These are phyloP conservation scores for Euclidia mi DNA, from an alignment of 2,888 invertebrate species.

Conservation along the genomic window DNA sequence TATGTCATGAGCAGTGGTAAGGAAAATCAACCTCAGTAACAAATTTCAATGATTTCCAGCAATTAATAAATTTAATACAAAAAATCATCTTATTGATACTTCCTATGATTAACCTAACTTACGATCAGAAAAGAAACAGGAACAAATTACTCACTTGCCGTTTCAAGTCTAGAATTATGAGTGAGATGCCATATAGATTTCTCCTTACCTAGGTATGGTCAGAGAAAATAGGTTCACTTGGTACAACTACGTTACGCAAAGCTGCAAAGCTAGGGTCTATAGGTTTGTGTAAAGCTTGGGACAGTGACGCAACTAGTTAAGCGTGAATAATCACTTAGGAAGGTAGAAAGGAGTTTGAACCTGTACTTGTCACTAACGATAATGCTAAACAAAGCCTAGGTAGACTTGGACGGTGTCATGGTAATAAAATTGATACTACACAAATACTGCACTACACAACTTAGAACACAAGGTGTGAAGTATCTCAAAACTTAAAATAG, in stretches of 20 bases:
- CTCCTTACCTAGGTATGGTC: slow-evolving; percentile 18
- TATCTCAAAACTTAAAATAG: no score
- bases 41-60: no score
- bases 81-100: not conserved
- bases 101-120: not conserved
- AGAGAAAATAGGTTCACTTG: slow-evolving; percentile 30
- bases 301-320: slow-evolving; percentile 36
- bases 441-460: no score
- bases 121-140: slow-evolving; percentile 18
- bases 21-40: no score
- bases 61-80: not conserved
- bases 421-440: no score
- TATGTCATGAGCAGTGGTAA: no score
- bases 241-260: slow-evolving; percentile 40
- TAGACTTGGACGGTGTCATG: not conserved
- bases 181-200: slow-evolving; percentile 19
- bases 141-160: slow-evolving; percentile 10
- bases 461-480: no score
- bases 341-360: not conserved
- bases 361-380: not conserved
- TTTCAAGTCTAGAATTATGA: slow-evolving; percentile 8
- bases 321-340: slow-evolving; percentile 14
- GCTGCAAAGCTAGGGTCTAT: slow-evolving; percentile 26
- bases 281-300: slow-evolving; percentile 17
- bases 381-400: not conserved